Percentiles rank a stretch among this genome's conserved stretches.
phyloP scores from a whole-genome alignment of 2,888 invertebrate species.

The Limnephilus marmoratus region DNA sequence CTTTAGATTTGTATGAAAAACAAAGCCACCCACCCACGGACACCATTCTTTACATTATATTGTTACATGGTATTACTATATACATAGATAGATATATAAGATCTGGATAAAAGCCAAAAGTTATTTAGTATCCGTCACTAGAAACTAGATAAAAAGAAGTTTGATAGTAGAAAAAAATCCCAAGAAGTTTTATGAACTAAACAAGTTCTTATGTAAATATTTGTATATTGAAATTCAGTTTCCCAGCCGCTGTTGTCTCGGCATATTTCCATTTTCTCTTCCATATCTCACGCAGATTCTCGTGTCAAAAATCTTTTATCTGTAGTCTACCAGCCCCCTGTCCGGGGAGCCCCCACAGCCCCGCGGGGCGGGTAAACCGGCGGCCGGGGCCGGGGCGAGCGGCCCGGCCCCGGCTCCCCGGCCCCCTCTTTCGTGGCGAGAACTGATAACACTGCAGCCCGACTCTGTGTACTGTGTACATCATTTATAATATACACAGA shows the following conservation, averaged over 20 bases:
- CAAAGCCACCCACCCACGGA: no score
- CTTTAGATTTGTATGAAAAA: no score
- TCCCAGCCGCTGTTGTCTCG: constrained; percentile 46
- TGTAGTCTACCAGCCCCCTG: constrained; percentile 24
- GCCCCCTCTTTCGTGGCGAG: constrained; percentile 62
- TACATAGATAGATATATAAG: neutral
- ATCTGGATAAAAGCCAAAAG: neutral
- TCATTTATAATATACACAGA: constrained; percentile 64
- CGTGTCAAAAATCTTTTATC: constrained; percentile 56
- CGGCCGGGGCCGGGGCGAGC: constrained; percentile 48
- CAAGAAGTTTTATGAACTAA: neutral
- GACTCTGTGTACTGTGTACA: constrained; percentile 59
- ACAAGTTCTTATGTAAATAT: neutral
- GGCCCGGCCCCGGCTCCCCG: constrained; percentile 51
- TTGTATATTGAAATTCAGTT: constrained; percentile 25
- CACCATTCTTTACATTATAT: no score
- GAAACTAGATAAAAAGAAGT: constrained; percentile 2
- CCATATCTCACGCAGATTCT: constrained; percentile 54
- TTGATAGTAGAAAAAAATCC: neutral
- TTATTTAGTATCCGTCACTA: neutral
- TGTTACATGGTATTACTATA: no score
- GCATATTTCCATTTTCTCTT: constrained; percentile 52
- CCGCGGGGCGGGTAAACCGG: constrained; percentile 48
- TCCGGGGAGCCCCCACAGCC: constrained; percentile 42
- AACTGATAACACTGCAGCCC: constrained; percentile 65